A percentile compares a stretch with the other conserved stretches of the same genome.
Evolutionary conservation across 2,113 vertebrate species (phyloP).

Genomic region (Prionailurus viverrinus): DNA sequence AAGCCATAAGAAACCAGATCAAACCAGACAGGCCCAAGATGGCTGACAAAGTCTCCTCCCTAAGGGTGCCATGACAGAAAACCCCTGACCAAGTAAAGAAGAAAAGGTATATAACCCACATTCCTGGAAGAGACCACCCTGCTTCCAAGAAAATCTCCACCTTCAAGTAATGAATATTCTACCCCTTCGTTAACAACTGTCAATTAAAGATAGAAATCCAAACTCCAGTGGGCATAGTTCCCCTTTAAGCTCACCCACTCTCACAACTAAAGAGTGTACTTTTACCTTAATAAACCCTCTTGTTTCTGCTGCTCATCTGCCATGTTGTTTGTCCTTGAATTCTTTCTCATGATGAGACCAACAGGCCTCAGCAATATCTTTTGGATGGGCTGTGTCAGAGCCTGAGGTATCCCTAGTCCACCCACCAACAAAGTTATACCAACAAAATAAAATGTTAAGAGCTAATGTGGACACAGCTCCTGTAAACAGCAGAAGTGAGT

Average conservation of each 20-base stretch:
- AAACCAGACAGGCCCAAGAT: not conserved
- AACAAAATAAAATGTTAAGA: not conserved
- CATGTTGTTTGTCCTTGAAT: not conserved
- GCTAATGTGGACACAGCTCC: not conserved
- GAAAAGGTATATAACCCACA: not conserved
- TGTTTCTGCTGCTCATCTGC: not conserved
- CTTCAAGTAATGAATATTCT: not conserved
- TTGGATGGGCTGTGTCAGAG: not conserved
- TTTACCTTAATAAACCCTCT: not conserved
- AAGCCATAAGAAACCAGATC: not conserved
- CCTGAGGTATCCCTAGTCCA: not conserved
- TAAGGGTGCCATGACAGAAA: not conserved
- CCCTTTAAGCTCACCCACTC: not conserved
- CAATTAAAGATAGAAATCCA: not conserved
- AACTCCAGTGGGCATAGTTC: not conserved
- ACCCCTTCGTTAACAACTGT: not conserved
- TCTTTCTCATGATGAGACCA: not conserved
- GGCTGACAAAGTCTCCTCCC: not conserved
- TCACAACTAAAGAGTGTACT: not conserved
- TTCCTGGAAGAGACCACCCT: not conserved
- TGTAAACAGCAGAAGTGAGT: not conserved
- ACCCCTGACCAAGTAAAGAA: not conserved
- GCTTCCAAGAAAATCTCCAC: not conserved
- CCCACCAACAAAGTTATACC: not conserved
- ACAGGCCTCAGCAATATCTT: not conserved